A percentile compares a stretch with the other conserved stretches of the same genome.
These are phyloP conservation scores for Psittacula cyanocephala DNA, from an alignment of 2,113 vertebrate species.

Conservation along the genomic window DNA sequence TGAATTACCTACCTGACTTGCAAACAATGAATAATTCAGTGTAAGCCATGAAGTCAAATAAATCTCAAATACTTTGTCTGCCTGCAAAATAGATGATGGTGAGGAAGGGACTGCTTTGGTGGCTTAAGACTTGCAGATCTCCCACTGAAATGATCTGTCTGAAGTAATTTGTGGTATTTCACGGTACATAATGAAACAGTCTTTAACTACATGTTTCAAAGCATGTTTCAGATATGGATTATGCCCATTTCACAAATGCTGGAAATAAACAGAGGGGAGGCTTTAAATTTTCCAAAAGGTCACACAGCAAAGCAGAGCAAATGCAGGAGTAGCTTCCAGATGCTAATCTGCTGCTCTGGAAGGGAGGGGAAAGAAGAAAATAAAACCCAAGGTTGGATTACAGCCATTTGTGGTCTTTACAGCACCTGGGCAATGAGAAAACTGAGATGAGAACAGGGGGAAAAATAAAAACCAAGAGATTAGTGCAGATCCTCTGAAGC, in stretches of 20 bases:
- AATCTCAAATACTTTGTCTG: neutral
- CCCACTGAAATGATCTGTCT: neutral
- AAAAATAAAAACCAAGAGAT: conserved; percentile 21
- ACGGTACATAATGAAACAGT: neutral
- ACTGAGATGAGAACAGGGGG: neutral
- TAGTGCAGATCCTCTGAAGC: conserved; percentile 25
- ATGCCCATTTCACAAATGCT: neutral
- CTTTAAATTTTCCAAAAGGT: neutral
- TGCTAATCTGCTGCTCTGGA: neutral
- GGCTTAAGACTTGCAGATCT: neutral
- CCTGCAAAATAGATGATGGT: neutral
- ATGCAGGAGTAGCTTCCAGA: neutral
- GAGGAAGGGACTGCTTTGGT: neutral
- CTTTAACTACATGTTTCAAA: neutral
- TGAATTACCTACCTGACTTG: neutral
- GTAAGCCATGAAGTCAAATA: neutral
- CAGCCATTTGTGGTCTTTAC: conserved; percentile 13
- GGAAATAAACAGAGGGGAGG: neutral
- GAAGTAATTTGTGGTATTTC: neutral
- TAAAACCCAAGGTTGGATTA: neutral
- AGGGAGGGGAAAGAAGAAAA: too few relatives aligned
- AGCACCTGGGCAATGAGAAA: conserved; percentile 28
- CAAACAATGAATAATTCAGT: conserved; percentile 15
- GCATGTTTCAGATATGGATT: neutral
- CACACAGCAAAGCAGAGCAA: neutral